phyloP scores from a whole-genome alignment of 2,888 invertebrate species.

The Apodemia duryi region DNA sequence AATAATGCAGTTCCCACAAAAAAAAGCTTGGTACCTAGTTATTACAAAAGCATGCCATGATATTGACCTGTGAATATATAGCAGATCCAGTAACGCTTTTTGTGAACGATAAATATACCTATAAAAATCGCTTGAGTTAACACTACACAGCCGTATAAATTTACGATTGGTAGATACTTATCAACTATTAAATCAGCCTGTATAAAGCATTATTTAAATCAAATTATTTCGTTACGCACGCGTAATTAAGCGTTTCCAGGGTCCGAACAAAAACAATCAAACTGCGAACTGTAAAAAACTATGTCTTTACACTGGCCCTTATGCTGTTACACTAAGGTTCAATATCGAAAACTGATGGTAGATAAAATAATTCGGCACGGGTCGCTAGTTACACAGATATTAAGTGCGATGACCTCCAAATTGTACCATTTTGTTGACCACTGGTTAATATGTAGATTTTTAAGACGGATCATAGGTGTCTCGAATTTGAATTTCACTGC shows the following conservation, averaged over 20 bases:
- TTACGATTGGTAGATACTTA: conserved; percentile 7
- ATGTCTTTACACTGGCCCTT: conserved; percentile 27
- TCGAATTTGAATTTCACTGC: too few species aligned
- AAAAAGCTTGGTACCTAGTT: too few species aligned
- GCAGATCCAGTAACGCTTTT: background rate
- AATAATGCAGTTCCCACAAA: too few species aligned
- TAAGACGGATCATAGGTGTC: background rate
- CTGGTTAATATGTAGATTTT: conserved; percentile 1
- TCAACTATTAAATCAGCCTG: conserved; percentile 14
- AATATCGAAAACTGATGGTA: conserved; percentile 24
- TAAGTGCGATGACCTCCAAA: conserved; percentile 42
- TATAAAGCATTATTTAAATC: conserved; percentile 22
- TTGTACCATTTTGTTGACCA: conserved; percentile 6
- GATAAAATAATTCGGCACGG: conserved; percentile 51
- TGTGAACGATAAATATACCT: background rate
- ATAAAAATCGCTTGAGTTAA: background rate
- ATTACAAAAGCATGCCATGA: too few species aligned
- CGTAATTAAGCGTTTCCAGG: conserved; percentile 70
- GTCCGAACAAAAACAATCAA: conserved; percentile 70
- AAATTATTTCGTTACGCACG: conserved; percentile 47
- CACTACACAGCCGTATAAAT: background rate
- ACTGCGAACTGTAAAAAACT: conserved; percentile 51
- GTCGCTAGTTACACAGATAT: conserved; percentile 41
- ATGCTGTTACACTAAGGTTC: conserved; percentile 29
- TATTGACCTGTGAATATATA: too few species aligned